Evolutionary conservation across 2,888 invertebrate species (phyloP).

Genomic region (Lucinisca nassula): DNA sequence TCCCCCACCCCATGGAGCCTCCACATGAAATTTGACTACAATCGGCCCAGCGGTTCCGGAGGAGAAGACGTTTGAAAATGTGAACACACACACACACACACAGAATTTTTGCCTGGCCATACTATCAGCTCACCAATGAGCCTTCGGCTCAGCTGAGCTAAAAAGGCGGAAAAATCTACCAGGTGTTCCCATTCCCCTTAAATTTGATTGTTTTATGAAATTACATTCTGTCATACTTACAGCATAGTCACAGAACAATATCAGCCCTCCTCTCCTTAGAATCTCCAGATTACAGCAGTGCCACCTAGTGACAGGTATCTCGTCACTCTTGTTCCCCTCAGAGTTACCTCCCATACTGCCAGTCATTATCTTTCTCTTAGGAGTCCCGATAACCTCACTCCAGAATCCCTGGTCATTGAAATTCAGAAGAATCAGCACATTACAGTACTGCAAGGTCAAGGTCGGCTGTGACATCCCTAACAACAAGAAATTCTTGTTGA

Average conservation of each 20-base stretch:
- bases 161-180: no score
- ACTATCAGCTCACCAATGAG: no score
- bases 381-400: conserved; percentile 90
- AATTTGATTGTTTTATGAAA: no score
- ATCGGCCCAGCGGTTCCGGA: no score
- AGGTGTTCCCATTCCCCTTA: no score
- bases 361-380: conserved; percentile 85
- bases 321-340: background rate
- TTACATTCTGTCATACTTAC: conserved; percentile 90
- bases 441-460: conserved; percentile 93
- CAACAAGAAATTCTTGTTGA: conserved; percentile 83
- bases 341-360: conserved; percentile 73
- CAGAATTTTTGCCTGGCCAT: no score
- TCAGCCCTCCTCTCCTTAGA: conserved; percentile 91
- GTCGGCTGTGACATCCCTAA: conserved; percentile 90
- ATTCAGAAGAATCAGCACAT: conserved; percentile 92
- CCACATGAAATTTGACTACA: no score
- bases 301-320: background rate
- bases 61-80: no score
- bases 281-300: conserved; percentile 90
- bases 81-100: no score
- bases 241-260: conserved; percentile 94
- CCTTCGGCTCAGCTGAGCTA: no score
- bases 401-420: conserved; percentile 92
- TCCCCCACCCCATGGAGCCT: no score